These are phyloP conservation scores for Eucidaris tribuloides DNA, from an alignment of 35 echinoderm and acorn worm genomes.

Conservation along the genomic window DNA sequence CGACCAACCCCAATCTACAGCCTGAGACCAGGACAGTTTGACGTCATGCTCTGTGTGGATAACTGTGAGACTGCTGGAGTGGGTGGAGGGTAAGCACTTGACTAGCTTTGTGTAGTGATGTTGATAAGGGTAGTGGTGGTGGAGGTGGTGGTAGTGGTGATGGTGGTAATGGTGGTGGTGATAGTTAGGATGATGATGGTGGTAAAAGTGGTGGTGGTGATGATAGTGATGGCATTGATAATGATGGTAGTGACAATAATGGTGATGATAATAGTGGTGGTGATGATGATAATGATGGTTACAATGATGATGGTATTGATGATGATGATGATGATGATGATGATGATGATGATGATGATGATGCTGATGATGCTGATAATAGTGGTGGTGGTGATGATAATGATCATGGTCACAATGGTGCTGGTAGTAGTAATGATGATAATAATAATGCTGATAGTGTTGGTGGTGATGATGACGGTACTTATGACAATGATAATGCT, in stretches of 20 bases:
- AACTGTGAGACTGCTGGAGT: constrained; percentile 96
- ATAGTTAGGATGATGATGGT: too few relatives aligned
- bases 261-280: background rate
- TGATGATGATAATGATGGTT: background rate
- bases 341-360: background rate
- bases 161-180: too few relatives aligned
- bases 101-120: too few relatives aligned
- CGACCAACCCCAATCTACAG: constrained; percentile 46
- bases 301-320: background rate
- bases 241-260: background rate
- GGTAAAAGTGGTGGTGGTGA: too few relatives aligned
- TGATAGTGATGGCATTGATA: background rate
- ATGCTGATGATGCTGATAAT: background rate
- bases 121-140: too few relatives aligned
- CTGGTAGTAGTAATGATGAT: too few relatives aligned
- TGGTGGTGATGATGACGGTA: too few relatives aligned
- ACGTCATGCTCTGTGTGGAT: constrained; percentile 92
- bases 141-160: too few relatives aligned
- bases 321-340: background rate
- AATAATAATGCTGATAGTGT: too few relatives aligned
- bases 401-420: background rate
- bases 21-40: constrained; percentile 84
- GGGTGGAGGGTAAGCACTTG: constrained; percentile 32
- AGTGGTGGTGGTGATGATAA: background rate
- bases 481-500: too few relatives aligned